A percentile compares a stretch with the other conserved stretches of the same genome.
These are phyloP conservation scores for Aleiodes testaceus DNA, from an alignment of 2,888 invertebrate genomes.

Conservation along the genomic window DNA sequence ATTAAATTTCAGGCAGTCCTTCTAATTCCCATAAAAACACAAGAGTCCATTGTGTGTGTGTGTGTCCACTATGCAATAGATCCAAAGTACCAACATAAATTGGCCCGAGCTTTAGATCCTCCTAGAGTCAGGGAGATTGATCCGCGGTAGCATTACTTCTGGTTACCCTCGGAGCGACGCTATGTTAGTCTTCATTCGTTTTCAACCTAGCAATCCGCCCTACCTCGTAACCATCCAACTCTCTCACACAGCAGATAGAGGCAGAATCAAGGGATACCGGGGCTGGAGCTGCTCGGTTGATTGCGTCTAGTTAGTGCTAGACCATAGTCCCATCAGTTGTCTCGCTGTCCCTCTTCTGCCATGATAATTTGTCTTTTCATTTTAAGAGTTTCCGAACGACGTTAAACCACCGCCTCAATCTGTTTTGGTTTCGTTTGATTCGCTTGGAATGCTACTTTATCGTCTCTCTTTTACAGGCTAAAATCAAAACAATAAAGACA, in stretches of 20 bases:
- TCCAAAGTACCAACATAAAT: conserved; percentile 14
- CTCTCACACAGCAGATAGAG: neutral
- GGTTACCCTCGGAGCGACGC: conserved; percentile 71
- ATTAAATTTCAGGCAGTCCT: no score
- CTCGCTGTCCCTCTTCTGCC: conserved; percentile 62
- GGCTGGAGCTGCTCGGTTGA: conserved; percentile 67
- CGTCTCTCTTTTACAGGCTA: neutral
- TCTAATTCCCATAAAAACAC: no score
- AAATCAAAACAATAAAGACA: conserved; percentile 4
- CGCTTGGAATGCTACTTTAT: neutral
- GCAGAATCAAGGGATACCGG: neutral
- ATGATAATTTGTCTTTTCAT: conserved; percentile 69
- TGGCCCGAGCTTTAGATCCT: conserved; percentile 57
- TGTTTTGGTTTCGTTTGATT: neutral
- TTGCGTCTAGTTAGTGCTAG: conserved; percentile 72
- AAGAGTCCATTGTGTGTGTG: neutral
- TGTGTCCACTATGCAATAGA: conserved; percentile 7
- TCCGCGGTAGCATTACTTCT: conserved; percentile 71
- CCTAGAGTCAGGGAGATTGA: conserved; percentile 65
- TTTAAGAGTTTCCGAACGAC: conserved; percentile 60
- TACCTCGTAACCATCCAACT: conserved; percentile 26
- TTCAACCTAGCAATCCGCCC: conserved; percentile 12
- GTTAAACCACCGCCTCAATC: neutral
- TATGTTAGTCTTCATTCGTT: conserved; percentile 71
- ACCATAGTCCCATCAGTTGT: conserved; percentile 67